Base-by-base conservation (phyloP, 2,797 vertebrate species). In the Etheostoma nigrum region DNA sequence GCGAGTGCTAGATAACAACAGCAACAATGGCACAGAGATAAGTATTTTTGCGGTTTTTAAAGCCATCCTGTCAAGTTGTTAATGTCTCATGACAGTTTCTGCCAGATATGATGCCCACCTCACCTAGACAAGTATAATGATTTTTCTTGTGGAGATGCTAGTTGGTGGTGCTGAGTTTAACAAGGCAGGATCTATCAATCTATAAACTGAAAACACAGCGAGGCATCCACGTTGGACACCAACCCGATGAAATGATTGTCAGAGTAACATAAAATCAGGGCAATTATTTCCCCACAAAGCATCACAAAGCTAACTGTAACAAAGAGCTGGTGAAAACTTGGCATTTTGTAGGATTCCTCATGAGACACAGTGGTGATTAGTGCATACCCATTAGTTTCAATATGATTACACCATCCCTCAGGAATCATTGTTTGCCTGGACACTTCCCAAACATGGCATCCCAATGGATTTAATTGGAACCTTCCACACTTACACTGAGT, bases 381-480 rank as follows among this genome's bases (percentile, higher is more conserved):
- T 74, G 67, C 86, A 82, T 78, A 77, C 88, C 83, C 87, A 81
- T 58, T 80, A 85, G 89, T 54, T 77, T 89, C 76, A 81, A 51
- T 65, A 63, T 71, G 53, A 84, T 76, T 78, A 48, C 58, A 75
- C 83, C 76, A 65, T 89, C 87, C 86, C 85, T 68, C 21, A 68
- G 83, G 90, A 86, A 76, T 79, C 70, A 64, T 47, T 83, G 70
- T 84, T 84, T 58, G 88, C 86, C 86, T 77, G 70, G 79, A 89
- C 86, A 84, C 82, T 75, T 88, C 59, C 85, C 74, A 87, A 88
- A 91, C 84, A 87, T 87, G 54, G 58, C 40, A 69, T 87, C 84
- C 76, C 84, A 27, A 33, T 57, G 72, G 86, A 86, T 81, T 30
- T 86, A 86, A 92, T 85, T 88, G 86, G 67, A 88, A 62, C 54